phyloP scores from a whole-genome alignment of 2,797 vertebrate genomes.

The Miichthys miiuy region DNA sequence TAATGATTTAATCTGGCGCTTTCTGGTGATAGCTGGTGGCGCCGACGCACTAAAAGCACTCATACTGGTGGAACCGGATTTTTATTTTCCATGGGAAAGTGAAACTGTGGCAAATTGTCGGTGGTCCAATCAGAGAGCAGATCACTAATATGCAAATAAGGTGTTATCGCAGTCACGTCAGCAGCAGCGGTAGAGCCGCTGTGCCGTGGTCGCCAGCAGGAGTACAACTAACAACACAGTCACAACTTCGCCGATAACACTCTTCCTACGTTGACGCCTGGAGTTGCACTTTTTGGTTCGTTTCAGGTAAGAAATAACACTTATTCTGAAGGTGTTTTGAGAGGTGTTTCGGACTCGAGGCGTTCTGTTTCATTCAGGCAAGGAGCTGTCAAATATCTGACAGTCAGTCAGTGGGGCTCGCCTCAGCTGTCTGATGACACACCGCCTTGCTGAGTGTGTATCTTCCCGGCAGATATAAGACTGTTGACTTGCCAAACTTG shows the following conservation, averaged over 20 bases:
- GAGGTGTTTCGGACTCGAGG: background rate
- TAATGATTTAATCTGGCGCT: slow-evolving; percentile 25
- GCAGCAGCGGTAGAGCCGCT: slow-evolving; percentile 82
- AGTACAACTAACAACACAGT: slow-evolving; percentile 82
- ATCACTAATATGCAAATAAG: slow-evolving; percentile 84
- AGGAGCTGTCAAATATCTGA: slow-evolving; percentile 79
- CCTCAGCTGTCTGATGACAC: slow-evolving; percentile 80
- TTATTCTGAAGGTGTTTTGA: background rate
- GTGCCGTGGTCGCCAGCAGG: slow-evolving; percentile 85
- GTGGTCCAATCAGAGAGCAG: slow-evolving; percentile 81
- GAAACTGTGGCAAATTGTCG: slow-evolving; percentile 24
- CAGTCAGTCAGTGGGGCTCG: slow-evolving; percentile 67
- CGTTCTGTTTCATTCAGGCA: slow-evolving; percentile 41
- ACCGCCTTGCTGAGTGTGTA: slow-evolving; percentile 42
- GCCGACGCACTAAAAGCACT: background rate
- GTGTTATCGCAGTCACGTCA: slow-evolving; percentile 85
- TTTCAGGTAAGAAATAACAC: slow-evolving; percentile 78
- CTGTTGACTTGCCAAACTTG: slow-evolving; percentile 54
- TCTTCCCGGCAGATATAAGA: slow-evolving; percentile 36
- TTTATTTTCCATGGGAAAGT: background rate
- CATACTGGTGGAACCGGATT: background rate
- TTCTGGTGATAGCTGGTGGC: background rate
- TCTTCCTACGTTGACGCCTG: slow-evolving; percentile 49
- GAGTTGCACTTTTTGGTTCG: slow-evolving; percentile 42
- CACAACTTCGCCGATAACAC: slow-evolving; percentile 81